Evolutionary conservation across 1,140 invertebrate species (phyloP).

Genomic region (roundworm (Caenorhabditis elegans)): WBcel235 BX284603.4:13743001-13743500

Average conservation of each 20-base stretch:
- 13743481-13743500: too few species aligned
- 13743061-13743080: neutral
- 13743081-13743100: neutral
- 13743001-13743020: too few species aligned
- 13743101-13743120: slow-evolving; percentile 6
- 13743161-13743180: neutral
- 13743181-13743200: neutral
- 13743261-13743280: neutral
- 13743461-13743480: too few species aligned
- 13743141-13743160: too few species aligned
- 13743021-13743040: neutral
- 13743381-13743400: too few species aligned
- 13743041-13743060: neutral
- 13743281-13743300: neutral
- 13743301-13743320: neutral
- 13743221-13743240: slow-evolving; percentile 15
- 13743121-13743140: slow-evolving; percentile 20
- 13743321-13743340: slow-evolving; percentile 13
- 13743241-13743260: neutral
- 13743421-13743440: too few species aligned
- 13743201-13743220: slow-evolving; percentile 17
- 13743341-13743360: too few species aligned
- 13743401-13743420: too few species aligned
- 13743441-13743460: too few species aligned
- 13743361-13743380: too few species aligned